Conservation (phyloP, 2,113 vertebrate species). For the Greenwoodochromis staneri region DNA sequence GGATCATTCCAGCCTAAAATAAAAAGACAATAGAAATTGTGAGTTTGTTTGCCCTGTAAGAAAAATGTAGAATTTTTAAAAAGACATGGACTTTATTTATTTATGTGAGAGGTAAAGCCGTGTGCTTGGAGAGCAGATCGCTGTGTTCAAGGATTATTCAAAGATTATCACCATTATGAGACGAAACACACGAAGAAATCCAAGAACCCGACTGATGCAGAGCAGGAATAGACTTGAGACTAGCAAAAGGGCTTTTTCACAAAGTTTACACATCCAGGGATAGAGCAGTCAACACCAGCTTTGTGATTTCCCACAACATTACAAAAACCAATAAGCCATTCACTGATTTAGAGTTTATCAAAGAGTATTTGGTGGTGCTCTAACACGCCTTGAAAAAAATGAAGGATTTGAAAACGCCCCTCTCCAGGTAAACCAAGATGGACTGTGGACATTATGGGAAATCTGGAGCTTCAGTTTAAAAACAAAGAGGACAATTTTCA, state of each 20-base stretch:
- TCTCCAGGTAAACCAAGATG: not conserved
- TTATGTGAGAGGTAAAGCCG: not conserved
- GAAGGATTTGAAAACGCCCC: not conserved
- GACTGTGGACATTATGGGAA: not conserved
- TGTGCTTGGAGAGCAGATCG: not conserved
- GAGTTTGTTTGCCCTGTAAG: not conserved
- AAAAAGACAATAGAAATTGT: not conserved
- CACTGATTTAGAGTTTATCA: not conserved
- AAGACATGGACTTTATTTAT: not conserved
- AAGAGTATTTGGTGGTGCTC: not conserved
- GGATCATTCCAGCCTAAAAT: constrained; percentile 91
- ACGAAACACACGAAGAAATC: not conserved
- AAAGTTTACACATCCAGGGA: not conserved
- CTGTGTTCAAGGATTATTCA: not conserved
- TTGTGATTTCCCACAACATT: not conserved
- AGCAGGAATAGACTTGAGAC: not conserved
- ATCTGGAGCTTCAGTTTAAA: not conserved
- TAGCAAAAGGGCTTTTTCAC: not conserved
- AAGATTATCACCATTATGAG: not conserved
- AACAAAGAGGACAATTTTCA: not conserved
- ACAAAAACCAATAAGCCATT: not conserved
- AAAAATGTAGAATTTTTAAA: not conserved
- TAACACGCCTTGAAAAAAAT: not conserved
- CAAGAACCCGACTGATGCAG: not conserved
- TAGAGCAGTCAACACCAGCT: not conserved